These are phyloP conservation scores for Schizotus pectinicornis DNA, from an alignment of 2,888 invertebrate genomes.

Conservation along the genomic window DNA sequence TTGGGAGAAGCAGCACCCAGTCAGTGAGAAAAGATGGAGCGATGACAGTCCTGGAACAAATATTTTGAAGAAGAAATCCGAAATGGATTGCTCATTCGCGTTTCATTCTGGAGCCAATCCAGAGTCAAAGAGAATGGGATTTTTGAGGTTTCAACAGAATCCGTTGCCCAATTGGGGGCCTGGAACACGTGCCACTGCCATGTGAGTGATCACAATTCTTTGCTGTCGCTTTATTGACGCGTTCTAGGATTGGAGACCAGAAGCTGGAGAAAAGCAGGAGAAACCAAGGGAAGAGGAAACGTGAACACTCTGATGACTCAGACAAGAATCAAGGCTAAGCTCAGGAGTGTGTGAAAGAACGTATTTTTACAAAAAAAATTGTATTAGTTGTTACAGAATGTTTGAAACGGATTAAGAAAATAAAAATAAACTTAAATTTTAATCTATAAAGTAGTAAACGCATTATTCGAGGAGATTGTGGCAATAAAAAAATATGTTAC, in stretches of 20 bases:
- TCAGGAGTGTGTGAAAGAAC: background rate
- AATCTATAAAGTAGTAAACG: too few relatives aligned
- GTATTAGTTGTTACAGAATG: too few relatives aligned
- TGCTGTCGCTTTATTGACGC: conserved; percentile 27
- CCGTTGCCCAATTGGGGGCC: conserved; percentile 92
- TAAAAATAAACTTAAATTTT: too few relatives aligned
- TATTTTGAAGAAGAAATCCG: conserved; percentile 65
- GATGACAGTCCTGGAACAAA: conserved; percentile 61
- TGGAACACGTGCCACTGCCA: conserved; percentile 78
- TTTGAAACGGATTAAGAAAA: too few relatives aligned
- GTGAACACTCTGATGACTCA: conserved; percentile 32
- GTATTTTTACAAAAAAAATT: too few relatives aligned
- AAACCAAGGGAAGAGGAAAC: conserved; percentile 72
- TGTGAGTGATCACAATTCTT: conserved; percentile 62
- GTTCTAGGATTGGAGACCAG: conserved; percentile 66
- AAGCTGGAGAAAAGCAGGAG: conserved; percentile 66
- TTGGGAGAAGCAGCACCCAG: conserved; percentile 76
- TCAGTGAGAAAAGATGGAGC: conserved; percentile 65
- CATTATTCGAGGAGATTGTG: too few relatives aligned
- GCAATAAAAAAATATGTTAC: too few relatives aligned
- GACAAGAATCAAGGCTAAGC: background rate
- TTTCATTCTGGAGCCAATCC: conserved; percentile 80
- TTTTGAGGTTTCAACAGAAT: conserved; percentile 85
- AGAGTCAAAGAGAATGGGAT: conserved; percentile 71
- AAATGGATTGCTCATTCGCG: conserved; percentile 60